Conservation (phyloP, 2,888 invertebrate genomes). For the Macropis europaea region DNA sequence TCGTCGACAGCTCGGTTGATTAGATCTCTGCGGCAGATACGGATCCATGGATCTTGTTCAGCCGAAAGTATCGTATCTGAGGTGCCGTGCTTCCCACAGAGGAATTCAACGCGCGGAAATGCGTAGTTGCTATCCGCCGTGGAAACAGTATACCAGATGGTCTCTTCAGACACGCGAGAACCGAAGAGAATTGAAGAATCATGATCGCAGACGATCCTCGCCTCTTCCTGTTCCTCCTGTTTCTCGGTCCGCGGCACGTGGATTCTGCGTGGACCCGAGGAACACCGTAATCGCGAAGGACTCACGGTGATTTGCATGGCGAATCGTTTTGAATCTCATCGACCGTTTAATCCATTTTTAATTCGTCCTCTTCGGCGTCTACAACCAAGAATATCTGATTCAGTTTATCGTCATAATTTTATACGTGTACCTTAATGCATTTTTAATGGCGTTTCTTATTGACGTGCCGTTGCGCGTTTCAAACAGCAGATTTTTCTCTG, state of each 20-base stretch:
- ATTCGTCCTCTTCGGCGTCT: background rate
- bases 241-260: constrained; percentile 22
- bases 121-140: constrained; percentile 50
- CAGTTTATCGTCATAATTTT: too few relatives aligned
- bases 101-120: constrained; percentile 66
- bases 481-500: too few relatives aligned
- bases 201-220: constrained; percentile 23
- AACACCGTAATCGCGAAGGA: background rate
- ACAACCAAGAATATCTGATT: too few relatives aligned
- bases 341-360: constrained; percentile 15
- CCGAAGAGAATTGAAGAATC: constrained; percentile 51
- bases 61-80: constrained; percentile 35
- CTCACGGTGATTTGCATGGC: background rate
- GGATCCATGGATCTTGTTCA: constrained; percentile 7
- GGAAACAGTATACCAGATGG: constrained; percentile 63
- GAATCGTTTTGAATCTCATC: background rate
- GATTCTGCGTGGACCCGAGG: constrained; percentile 16
- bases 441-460: too few relatives aligned
- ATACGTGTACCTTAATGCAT: too few relatives aligned
- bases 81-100: constrained; percentile 47
- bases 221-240: constrained; percentile 47
- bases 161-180: constrained; percentile 51
- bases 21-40: background rate
- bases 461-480: too few relatives aligned
- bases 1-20: background rate